Conservation (phyloP, 2,113 vertebrate species). For the Grantiella picta region DNA sequence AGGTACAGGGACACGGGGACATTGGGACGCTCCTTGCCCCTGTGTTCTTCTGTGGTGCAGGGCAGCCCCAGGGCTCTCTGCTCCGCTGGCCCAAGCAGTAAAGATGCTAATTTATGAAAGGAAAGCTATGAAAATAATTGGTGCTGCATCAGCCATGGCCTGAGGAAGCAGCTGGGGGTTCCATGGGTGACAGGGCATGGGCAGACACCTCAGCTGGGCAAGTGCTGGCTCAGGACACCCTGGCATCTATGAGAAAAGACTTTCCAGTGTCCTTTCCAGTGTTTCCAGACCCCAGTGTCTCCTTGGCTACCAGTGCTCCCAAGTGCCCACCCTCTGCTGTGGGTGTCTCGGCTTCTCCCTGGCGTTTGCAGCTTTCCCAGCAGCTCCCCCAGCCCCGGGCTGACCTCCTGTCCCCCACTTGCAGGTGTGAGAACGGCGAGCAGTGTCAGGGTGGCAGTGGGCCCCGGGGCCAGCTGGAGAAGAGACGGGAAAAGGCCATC, state of each 20-base stretch:
- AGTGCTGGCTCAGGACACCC: background rate
- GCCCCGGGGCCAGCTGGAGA: constrained; percentile 75
- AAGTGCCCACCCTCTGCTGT: background rate
- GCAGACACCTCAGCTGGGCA: accelerated
- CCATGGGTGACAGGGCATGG: background rate
- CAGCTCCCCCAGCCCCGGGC: background rate
- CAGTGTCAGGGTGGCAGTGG: constrained; percentile 64
- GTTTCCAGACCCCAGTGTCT: background rate
- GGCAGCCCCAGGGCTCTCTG: background rate
- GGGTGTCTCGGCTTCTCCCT: background rate
- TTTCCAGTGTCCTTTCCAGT: background rate
- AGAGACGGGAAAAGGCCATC: constrained; percentile 84
- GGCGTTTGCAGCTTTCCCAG: background rate
- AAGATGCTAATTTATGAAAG: background rate
- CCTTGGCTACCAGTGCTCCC: background rate
- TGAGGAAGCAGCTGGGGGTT: background rate
- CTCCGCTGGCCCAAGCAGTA: background rate
- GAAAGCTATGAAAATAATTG: background rate
- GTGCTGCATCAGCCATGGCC: background rate
- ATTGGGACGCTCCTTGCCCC: background rate
- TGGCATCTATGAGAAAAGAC: background rate
- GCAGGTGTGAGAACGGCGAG: constrained; percentile 79
- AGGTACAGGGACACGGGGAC: constrained; percentile 70
- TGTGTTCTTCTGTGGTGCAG: accelerated
- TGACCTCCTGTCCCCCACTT: constrained; percentile 54